Conservation (phyloP, 2,888 invertebrate genomes). For the Callimorpha dominula region DNA sequence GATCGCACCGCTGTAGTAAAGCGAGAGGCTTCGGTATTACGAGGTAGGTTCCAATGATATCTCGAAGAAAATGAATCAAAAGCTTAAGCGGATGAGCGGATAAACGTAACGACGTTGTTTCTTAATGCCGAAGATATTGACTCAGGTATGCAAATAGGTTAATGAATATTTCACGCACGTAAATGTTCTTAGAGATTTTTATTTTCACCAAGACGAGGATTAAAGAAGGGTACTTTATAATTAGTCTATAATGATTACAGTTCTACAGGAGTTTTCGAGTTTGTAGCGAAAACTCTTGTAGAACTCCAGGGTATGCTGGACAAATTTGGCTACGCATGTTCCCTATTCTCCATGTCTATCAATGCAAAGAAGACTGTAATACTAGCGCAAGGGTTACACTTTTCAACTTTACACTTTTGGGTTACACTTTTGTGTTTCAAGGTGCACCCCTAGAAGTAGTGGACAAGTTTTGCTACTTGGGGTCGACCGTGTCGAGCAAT, state of each 20-base stretch:
- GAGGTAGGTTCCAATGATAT: slow-evolving; percentile 33
- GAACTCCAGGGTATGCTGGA: no score
- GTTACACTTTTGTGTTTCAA: no score
- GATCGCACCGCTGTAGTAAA: slow-evolving; percentile 7
- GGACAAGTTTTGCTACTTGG: no score
- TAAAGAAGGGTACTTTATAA: not conserved
- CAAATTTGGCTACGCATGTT: no score
- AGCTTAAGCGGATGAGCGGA: slow-evolving; percentile 26
- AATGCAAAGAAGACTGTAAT: no score
- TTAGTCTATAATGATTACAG: not conserved
- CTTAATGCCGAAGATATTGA: slow-evolving; percentile 15
- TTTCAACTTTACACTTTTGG: no score
- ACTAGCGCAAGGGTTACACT: no score
- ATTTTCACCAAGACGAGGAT: not conserved
- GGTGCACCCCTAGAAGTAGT: no score
- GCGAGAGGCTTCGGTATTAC: not conserved
- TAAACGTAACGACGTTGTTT: slow-evolving; percentile 15
- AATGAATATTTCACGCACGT: slow-evolving; percentile 3
- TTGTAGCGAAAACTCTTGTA: no score
- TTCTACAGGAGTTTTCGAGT: no score
- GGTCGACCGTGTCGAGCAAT: no score
- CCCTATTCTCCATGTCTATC: no score
- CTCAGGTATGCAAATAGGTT: slow-evolving; percentile 6
- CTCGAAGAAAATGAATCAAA: slow-evolving; percentile 38
- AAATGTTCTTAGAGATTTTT: not conserved